Evolutionary conservation across 2,797 vertebrate species (phyloP), one percentile per base, ranked within the genome.

Genomic region (Micromesistius poutassou): DNA sequence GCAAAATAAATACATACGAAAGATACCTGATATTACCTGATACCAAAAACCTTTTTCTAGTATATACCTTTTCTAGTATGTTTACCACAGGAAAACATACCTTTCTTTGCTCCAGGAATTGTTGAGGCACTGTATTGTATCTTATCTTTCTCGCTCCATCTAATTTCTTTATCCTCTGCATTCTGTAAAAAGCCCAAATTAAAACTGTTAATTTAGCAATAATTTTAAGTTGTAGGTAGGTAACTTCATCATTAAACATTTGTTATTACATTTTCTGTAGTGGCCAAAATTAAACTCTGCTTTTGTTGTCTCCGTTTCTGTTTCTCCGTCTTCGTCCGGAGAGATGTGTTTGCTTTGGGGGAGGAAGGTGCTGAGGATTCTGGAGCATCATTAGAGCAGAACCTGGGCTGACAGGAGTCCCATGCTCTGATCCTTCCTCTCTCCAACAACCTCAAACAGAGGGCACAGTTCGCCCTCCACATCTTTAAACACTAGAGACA

Each of bases 41-140:
- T 13, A 0, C 22, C 16, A 68, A 3, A 19, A 50, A 36, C 8
- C 30, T 16, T 16, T 22, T 55, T 25, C 22, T 62, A n/a, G 22
- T n/a, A 12, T 68, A n/a, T n/a, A n/a, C n/a, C n/a, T n/a, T n/a
- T n/a, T n/a, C n/a, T n/a, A n/a, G n/a, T 68, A 25, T 12, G 25
- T 28, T 28, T 28, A 68, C 62, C 9, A 68, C 62, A 68, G 1
- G 1, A 40, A 42, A 50, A 40, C 10, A 0, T 5, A 97, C 96
- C 96, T 96, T 98, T 97, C 89, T 95, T 98, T 76, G 92, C 83
- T 46, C 96, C 96, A 0, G 90, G 89, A 72, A 81, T 62, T 0
- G 94, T 95, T 0, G 84, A 76, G 74, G 86, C 86, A 0, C 90
- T 85, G 82, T 97, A 97, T 1, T 76, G 25, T 0, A 94, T 88